Percentiles rank a stretch among this genome's conserved stretches.
Evolutionary conservation across 2,797 vertebrate species (phyloP).

Genomic region (Danionella dracula): DNA sequence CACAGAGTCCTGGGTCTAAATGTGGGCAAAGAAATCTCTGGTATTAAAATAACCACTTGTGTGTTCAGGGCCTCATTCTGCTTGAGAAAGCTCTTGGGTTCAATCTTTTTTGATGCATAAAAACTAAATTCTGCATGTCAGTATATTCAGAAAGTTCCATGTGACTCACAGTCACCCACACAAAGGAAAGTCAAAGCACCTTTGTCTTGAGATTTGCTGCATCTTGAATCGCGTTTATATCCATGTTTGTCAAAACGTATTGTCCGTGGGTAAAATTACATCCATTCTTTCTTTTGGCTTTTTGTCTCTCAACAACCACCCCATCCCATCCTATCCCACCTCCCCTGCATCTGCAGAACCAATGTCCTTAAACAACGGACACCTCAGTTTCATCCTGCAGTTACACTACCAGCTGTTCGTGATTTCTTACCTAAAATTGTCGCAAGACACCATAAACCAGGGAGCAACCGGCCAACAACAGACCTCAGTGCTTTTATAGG

Average conservation of each 20-base stretch:
- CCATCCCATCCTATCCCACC: constrained; percentile 43
- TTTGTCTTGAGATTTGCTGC: constrained; percentile 24
- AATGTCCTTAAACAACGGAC: not conserved
- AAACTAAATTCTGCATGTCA: not conserved
- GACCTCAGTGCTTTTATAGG: constrained; percentile 46
- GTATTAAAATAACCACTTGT: no score
- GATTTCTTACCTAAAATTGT: constrained; percentile 30
- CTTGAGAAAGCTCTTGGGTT: not conserved
- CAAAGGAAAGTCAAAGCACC: not conserved
- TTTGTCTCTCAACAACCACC: constrained; percentile 32
- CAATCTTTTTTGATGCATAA: not conserved
- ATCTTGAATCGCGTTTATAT: constrained; percentile 56
- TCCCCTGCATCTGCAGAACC: constrained; percentile 45
- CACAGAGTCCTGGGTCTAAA: no score
- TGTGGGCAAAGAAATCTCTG: no score
- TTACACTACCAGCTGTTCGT: constrained; percentile 7
- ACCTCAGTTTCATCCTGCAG: constrained; percentile 1
- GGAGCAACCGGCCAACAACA: constrained; percentile 44
- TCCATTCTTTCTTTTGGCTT: constrained; percentile 48
- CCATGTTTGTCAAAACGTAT: constrained; percentile 66
- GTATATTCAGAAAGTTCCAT: not conserved
- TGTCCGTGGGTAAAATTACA: constrained; percentile 66
- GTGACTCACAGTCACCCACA: not conserved
- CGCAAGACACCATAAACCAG: constrained; percentile 30
- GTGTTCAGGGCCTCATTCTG: not conserved